Evolutionary conservation across 2,113 vertebrate species (phyloP).

Genomic region (Rostratula benghalensis): DNA sequence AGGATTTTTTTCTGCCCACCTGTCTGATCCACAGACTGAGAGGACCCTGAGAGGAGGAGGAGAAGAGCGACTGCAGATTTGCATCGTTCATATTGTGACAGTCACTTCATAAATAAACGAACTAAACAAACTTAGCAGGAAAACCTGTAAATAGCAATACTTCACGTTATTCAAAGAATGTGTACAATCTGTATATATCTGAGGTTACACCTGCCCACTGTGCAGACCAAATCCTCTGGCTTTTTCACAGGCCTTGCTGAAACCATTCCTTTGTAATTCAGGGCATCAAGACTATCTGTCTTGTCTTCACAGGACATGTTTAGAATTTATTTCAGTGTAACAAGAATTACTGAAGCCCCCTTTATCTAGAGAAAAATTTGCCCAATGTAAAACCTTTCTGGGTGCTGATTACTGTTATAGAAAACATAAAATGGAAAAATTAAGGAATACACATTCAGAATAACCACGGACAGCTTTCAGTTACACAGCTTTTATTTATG

Average conservation of each 20-base stretch:
- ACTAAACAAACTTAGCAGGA: background rate
- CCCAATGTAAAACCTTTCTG: background rate
- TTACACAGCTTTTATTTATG: background rate
- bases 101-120: background rate
- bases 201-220: background rate
- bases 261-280: background rate
- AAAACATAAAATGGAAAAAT: background rate
- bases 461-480: background rate
- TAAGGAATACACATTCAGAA: background rate
- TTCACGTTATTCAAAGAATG: background rate
- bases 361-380: background rate
- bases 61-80: background rate
- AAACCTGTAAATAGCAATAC: background rate
- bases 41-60: background rate
- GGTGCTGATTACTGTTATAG: background rate
- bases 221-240: background rate
- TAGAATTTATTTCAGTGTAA: background rate
- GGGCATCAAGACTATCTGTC: background rate
- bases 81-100: fast-evolving
- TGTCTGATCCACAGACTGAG: background rate
- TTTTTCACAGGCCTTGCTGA: background rate
- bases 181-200: background rate
- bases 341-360: background rate
- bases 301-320: background rate
- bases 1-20: background rate